A percentile compares a stretch with the other conserved stretches of the same genome.
These are phyloP conservation scores for Stenichneumon culpator DNA, from an alignment of 2,888 invertebrate genomes.

Conservation along the genomic window DNA sequence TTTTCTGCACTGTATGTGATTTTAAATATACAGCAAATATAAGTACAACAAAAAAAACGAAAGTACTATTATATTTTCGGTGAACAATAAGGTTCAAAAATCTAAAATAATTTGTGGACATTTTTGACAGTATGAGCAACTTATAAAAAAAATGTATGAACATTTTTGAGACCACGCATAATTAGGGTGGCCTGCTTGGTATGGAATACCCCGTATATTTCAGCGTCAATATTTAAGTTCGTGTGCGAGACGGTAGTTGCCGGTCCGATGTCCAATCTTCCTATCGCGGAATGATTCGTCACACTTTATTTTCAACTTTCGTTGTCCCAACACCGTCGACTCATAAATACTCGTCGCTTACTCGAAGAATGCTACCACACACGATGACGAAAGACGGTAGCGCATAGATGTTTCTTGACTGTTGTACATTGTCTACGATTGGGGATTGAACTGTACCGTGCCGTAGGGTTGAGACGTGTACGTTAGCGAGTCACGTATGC, in stretches of 20 bases:
- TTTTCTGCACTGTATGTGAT: no score
- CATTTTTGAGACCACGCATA: no score
- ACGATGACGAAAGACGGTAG: background rate
- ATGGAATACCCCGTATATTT: no score
- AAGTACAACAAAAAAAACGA: no score
- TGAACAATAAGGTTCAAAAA: no score
- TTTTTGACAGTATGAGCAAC: no score
- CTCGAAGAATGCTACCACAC: background rate
- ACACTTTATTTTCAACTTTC: background rate
- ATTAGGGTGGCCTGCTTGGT: no score
- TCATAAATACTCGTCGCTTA: background rate
- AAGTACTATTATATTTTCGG: no score
- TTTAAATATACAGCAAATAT: no score
- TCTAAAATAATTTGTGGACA: no score
- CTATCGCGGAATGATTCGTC: background rate
- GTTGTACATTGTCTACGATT: slow-evolving; percentile 2
- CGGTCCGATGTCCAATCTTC: background rate
- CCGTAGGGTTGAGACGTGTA: slow-evolving; percentile 48
- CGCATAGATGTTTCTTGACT: background rate
- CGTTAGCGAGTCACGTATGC: slow-evolving; percentile 66
- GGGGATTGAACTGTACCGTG: background rate
- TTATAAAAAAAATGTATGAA: no score
- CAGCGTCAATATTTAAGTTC: background rate
- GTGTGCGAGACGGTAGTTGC: background rate
- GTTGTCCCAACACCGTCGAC: background rate